Base-by-base conservation (phyloP, 2,888 invertebrate species). In the Stenoptilia bipunctidactyla region DNA sequence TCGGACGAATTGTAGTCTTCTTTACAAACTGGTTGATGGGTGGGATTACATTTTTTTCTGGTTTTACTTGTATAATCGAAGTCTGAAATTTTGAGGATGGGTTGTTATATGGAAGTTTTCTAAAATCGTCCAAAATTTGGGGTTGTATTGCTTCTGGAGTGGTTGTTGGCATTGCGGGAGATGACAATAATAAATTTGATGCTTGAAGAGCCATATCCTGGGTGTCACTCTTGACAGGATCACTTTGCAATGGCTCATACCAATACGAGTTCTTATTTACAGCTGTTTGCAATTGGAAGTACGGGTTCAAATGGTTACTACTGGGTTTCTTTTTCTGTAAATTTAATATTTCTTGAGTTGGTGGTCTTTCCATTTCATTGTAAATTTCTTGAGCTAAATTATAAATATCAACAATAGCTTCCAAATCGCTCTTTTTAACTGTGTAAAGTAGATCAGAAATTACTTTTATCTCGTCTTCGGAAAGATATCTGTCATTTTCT, bases 371-470 rank as follows among this genome's bases (percentile, higher is more conserved):
- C 38, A 76, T 57, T 53, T 80, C 77, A 38, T 66, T 71, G 38
- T 74, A 76, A 45, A 83, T 68, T 38, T 82, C 75, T 60, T 80
- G 70, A 1, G 79, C 80, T 47, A 82, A 50, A 40, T 70, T 73
- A 37, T 82, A 83, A 41, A 83, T 65, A 44, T 83, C 82, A 20
- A 80, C 50, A 9, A 83, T 64, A 4, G 80, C 69, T 53, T 82
- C 73, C 38, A 83, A 53, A 44, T 83, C 83, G 43, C 76, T 77
- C 46, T 70, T 80, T 39, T 72, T 83, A 0, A 80, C 61, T 1
- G 61, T 61, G 4, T 72, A 69, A 3, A 83, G 51, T 39, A 80
- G 45, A 15, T 71, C 58, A 14, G 73, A 53, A 42, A 83, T 66
- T 1, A 59, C 50, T 46, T 63, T 63, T 9, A 82, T 76, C 56